A percentile compares a stretch with the other conserved stretches of the same genome.
Conservation (phyloP, 2,113 vertebrate genomes). For the Cryptoleucopteryx plumbea region DNA sequence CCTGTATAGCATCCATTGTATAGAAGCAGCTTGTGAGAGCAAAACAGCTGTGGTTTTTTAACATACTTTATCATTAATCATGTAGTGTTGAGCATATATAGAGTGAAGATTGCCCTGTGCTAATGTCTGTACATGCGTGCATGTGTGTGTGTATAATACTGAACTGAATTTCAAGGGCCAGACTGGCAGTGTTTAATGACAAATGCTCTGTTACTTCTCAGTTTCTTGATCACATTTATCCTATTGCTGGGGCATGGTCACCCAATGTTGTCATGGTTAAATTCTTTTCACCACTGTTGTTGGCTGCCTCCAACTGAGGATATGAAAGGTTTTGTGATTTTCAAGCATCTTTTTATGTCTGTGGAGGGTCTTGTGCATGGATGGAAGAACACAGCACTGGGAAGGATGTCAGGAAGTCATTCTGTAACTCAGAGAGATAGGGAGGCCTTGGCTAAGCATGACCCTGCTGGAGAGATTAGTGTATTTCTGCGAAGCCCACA, state of each 20-base stretch:
- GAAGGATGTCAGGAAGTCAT: background rate
- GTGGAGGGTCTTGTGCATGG: background rate
- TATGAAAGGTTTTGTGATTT: background rate
- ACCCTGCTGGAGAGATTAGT: background rate
- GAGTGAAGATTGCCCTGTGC: background rate
- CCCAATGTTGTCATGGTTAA: background rate
- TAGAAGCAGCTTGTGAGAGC: background rate
- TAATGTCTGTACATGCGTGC: background rate
- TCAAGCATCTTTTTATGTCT: background rate
- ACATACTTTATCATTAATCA: background rate
- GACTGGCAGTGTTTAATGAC: background rate
- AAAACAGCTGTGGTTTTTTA: background rate
- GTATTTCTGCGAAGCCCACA: background rate
- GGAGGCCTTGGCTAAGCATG: background rate
- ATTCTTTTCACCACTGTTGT: background rate
- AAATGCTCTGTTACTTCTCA: background rate
- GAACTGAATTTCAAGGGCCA: background rate
- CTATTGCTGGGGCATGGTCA: background rate
- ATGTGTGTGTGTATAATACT: background rate
- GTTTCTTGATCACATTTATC: background rate
- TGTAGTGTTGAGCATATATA: background rate
- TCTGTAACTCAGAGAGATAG: background rate
- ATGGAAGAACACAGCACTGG: background rate
- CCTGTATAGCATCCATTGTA: background rate
- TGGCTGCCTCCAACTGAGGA: background rate